Conservation (phyloP, 2,888 invertebrate species). For the Dryobotodes eremita region DNA sequence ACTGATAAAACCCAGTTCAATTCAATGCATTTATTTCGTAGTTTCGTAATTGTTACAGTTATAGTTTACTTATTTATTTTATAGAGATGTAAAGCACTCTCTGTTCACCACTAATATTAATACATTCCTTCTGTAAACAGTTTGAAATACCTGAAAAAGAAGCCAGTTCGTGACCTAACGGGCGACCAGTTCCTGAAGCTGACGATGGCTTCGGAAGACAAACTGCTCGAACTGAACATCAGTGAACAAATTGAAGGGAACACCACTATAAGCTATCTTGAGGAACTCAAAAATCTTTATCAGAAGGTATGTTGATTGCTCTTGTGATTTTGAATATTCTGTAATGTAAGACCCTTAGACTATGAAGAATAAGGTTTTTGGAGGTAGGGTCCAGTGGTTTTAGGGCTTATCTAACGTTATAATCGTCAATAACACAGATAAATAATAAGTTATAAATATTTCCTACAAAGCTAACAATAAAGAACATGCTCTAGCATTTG, state of each 20-base stretch:
- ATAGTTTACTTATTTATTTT: too few relatives aligned
- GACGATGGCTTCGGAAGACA: slow-evolving; percentile 95
- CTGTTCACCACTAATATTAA: too few relatives aligned
- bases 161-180: slow-evolving; percentile 96
- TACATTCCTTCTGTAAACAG: slow-evolving; percentile 76
- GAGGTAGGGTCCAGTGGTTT: neutral
- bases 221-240: slow-evolving; percentile 93
- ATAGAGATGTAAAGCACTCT: too few relatives aligned
- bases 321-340: neutral
- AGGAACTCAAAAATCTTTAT: slow-evolving; percentile 97
- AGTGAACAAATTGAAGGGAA: slow-evolving; percentile 95
- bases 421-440: neutral
- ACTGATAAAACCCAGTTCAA: too few relatives aligned
- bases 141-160: slow-evolving; percentile 97
- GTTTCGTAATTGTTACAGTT: too few relatives aligned
- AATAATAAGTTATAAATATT: neutral
- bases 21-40: too few relatives aligned
- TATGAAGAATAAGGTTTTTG: neutral
- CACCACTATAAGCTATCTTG: slow-evolving; percentile 94
- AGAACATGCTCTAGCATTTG: neutral
- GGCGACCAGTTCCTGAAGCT: slow-evolving; percentile 98
- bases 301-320: slow-evolving; percentile 90
- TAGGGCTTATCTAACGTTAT: neutral
- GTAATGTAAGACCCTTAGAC: neutral
- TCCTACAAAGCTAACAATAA: neutral